Base-by-base conservation (phyloP, 2,888 invertebrate species). In the Dione juno region DNA sequence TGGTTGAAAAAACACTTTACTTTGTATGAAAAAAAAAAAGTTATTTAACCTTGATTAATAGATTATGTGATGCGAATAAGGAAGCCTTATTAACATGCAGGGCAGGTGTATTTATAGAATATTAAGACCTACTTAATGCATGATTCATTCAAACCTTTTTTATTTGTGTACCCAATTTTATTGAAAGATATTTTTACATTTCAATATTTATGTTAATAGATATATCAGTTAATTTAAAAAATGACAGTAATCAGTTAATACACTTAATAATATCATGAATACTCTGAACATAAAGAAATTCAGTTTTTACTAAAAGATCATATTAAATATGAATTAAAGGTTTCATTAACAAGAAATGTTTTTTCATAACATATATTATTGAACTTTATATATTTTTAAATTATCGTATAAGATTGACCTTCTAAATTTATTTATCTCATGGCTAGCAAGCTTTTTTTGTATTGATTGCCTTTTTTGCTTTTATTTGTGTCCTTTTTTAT, bases 21-120 rank as follows among this genome's bases (percentile, higher is more conserved):
- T 41, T 9, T 45, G 28, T 45, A 8, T 50, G 14, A 13, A 52
- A 16, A 64, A 63, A 64, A 14, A 21, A 64, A 8, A 21, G 40
- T 57, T 57, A 64, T 71, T 48, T 14, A 69, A 66, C 71, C 71
- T 71, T 71, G 68, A 66, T 69, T 54, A 45, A 68, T 66, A 54
- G 65, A 69, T 19, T 54, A 43, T 45, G 37, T 71, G 67, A 66
- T 66, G 48, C 71, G 64, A 35, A 45, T 52, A 43, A 65, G 54
- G 66, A 63, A 66, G 63, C 72, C 61, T 73, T 73, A 71, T 73
- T 67, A 68, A 52, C n/a, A 63, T 72, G 48, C 61, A 66, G 6
- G 7, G 19, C 53, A 40, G 53, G 66, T 50, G 41, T 69, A 68
- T 64, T 63, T 59, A 68, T 67, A 68, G 71, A 66, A 53, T 64